Evolutionary conservation across 2,888 invertebrate species (phyloP).

Genomic region (Craniophora ligustri): DNA sequence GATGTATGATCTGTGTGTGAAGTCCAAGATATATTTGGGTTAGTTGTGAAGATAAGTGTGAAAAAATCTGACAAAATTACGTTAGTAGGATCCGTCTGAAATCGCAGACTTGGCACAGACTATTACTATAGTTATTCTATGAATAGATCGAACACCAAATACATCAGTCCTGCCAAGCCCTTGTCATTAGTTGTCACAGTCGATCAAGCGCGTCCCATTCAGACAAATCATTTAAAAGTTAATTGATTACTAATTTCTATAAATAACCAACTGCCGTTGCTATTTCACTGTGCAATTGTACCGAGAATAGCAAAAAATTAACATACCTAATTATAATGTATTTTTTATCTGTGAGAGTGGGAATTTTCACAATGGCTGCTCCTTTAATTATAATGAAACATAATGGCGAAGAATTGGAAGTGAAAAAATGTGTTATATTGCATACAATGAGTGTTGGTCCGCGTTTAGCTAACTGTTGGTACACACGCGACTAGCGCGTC

Average conservation of each 20-base stretch:
- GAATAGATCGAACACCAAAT: constrained; percentile 31
- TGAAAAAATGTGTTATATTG: constrained; percentile 69
- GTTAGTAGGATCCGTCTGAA: neutral
- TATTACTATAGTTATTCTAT: constrained; percentile 32
- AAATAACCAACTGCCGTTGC: constrained; percentile 26
- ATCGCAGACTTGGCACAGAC: constrained; percentile 33
- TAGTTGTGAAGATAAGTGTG: neutral
- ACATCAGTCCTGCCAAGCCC: constrained; percentile 41
- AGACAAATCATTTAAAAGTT: constrained; percentile 31
- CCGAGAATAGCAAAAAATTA: constrained; percentile 71
- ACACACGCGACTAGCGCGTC: constrained; percentile 56
- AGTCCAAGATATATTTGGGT: neutral
- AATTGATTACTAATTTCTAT: constrained; percentile 36
- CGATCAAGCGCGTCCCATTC: constrained; percentile 30
- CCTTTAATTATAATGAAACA: constrained; percentile 73
- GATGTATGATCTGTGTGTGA: no score
- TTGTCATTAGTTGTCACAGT: constrained; percentile 38
- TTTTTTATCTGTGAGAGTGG: constrained; percentile 73
- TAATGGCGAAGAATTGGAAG: constrained; percentile 66
- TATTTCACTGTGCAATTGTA: constrained; percentile 57
- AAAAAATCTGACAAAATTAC: neutral
- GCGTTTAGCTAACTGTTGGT: constrained; percentile 58
- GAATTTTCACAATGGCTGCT: constrained; percentile 74
- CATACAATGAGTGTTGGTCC: constrained; percentile 68
- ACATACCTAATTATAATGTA: constrained; percentile 74